A percentile compares a stretch with the other conserved stretches of the same genome.
Conservation (phyloP, 2,888 invertebrate species). For the Dicycla oo region DNA sequence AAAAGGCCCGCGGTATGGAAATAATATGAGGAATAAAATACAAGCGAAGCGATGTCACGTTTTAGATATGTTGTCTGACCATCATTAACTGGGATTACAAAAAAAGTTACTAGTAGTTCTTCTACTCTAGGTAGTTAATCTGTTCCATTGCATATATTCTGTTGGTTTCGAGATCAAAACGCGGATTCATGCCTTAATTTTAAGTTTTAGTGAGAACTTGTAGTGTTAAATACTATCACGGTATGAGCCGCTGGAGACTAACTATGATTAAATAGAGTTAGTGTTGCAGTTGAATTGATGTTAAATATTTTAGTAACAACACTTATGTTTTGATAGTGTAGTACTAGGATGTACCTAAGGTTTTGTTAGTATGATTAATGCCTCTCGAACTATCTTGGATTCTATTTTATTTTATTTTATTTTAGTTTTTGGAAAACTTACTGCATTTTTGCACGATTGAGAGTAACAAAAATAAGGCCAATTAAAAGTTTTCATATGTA, state of each 20-base stretch:
- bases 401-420: too few species aligned
- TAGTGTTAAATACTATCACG: slow-evolving; percentile 45
- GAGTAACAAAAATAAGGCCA: too few species aligned
- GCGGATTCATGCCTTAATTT: too few species aligned
- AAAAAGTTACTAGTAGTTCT: neutral
- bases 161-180: too few species aligned
- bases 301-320: neutral
- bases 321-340: neutral
- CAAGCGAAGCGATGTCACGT: too few species aligned
- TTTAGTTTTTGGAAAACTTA: too few species aligned
- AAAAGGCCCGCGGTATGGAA: too few species aligned
- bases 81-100: neutral
- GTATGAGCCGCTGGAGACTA: slow-evolving; percentile 17
- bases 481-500: too few species aligned
- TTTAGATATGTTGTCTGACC: neutral
- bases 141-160: neutral
- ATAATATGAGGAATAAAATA: too few species aligned
- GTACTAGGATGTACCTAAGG: neutral
- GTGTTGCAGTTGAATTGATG: slow-evolving; percentile 7
- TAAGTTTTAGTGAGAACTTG: slow-evolving; percentile 4
- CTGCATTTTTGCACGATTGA: too few species aligned
- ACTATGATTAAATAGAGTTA: slow-evolving; percentile 27
- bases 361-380: neutral
- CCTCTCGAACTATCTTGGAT: too few species aligned
- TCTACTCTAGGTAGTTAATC: neutral